Conservation (phyloP, 2,797 vertebrate genomes). For the Stomatorhinus walkeri region DNA sequence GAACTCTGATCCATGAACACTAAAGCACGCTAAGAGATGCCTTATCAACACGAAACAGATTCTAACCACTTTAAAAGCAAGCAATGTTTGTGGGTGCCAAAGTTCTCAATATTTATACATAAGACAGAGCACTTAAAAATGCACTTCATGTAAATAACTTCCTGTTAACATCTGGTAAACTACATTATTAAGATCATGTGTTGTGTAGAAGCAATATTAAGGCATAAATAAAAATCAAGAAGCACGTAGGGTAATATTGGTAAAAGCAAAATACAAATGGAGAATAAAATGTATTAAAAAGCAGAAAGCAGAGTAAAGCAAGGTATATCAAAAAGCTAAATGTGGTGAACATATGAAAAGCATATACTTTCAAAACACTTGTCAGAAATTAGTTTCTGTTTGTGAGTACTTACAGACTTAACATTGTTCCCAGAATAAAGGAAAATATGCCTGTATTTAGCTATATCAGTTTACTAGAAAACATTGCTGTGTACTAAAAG, state of each 20-base stretch:
- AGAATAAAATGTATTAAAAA: neutral
- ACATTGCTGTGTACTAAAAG: neutral
- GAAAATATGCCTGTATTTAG: neutral
- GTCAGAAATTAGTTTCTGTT: neutral
- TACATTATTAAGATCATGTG: neutral
- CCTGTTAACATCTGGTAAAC: neutral
- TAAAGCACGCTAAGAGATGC: neutral
- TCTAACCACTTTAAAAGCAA: neutral
- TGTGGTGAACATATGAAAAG: neutral
- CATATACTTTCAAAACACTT: neutral
- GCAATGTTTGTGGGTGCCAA: neutral
- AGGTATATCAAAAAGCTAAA: neutral
- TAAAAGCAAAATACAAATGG: neutral
- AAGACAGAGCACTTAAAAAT: neutral
- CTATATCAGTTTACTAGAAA: neutral
- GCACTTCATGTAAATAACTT: neutral
- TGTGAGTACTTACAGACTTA: neutral
- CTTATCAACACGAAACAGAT: neutral
- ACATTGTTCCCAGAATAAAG: neutral
- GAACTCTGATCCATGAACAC: slow-evolving; percentile 26
- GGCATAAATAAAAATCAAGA: neutral
- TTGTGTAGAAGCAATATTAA: neutral
- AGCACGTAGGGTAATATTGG: neutral
- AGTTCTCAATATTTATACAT: neutral
- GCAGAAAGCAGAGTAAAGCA: neutral